phyloP scores from a whole-genome alignment of 2,797 vertebrate species.

The Gymnodraco acuticeps region DNA sequence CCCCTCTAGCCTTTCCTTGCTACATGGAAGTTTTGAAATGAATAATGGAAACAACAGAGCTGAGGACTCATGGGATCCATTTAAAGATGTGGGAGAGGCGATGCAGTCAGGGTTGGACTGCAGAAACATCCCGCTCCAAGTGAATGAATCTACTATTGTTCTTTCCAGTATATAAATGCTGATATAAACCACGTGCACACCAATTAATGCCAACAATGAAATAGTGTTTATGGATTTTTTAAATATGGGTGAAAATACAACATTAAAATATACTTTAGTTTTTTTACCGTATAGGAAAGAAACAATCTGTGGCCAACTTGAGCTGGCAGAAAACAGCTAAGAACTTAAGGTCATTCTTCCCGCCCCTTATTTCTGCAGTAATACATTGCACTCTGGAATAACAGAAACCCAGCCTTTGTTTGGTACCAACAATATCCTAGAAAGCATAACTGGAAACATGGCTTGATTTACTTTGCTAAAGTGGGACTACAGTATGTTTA shows the following conservation, averaged over 20 bases:
- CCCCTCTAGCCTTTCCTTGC: constrained; percentile 81
- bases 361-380: constrained; percentile 18
- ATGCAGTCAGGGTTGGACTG: constrained; percentile 75
- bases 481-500: constrained; percentile 60
- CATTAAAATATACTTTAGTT: constrained; percentile 19
- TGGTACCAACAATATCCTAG: constrained; percentile 22
- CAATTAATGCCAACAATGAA: constrained; percentile 38
- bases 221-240: constrained; percentile 44
- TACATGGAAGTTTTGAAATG: constrained; percentile 84
- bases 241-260: constrained; percentile 32
- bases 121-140: constrained; percentile 67
- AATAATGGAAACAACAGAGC: constrained; percentile 88
- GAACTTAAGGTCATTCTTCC: constrained; percentile 17
- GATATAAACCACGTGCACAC: constrained; percentile 31
- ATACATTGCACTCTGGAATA: constrained; percentile 21
- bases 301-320: constrained; percentile 18
- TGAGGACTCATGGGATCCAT: constrained; percentile 81
- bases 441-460: constrained; percentile 40
- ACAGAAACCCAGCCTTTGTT: constrained; percentile 33
- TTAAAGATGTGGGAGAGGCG: constrained; percentile 81
- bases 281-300: constrained; percentile 23
- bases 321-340: constrained; percentile 4
- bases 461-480: constrained; percentile 59
- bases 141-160: constrained; percentile 75
- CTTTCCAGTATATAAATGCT: constrained; percentile 38